Evolutionary conservation across 1,140 invertebrate genomes (phyloP).

Genomic region (Conus ventricosus): DNA sequence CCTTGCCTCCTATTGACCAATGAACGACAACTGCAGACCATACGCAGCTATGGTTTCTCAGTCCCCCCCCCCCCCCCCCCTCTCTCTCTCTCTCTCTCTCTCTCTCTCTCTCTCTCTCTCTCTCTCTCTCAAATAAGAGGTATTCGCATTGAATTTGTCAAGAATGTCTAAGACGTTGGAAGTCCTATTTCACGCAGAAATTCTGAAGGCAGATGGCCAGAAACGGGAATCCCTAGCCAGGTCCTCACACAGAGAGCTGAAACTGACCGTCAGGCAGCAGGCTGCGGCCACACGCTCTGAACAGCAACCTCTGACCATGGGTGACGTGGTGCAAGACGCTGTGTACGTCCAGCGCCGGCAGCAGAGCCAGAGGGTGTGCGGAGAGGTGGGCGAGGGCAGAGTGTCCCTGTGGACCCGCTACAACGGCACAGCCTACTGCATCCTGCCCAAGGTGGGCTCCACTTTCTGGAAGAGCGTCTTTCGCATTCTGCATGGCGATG

Average conservation of each 20-base stretch:
- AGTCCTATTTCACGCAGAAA: not conserved
- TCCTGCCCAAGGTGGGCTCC: slow-evolving; percentile 21
- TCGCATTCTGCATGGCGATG: slow-evolving; percentile 24
- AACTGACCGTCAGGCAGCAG: not conserved
- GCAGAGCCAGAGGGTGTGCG: not conserved
- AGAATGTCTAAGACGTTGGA: too few relatives aligned
- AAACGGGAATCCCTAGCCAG: not conserved
- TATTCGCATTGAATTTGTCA: too few relatives aligned
- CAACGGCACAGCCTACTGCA: not conserved
- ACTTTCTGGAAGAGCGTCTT: slow-evolving; percentile 43
- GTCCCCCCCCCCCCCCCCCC: too few relatives aligned
- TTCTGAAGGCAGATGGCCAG: not conserved
- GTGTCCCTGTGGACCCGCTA: too few relatives aligned
- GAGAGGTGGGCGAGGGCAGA: not conserved
- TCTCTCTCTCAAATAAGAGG: too few relatives aligned
- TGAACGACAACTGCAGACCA: too few relatives aligned
- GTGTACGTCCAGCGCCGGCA: not conserved
- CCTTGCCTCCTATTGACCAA: too few relatives aligned
- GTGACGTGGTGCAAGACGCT: not conserved
- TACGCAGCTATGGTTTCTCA: too few relatives aligned
- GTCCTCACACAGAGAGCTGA: not conserved
- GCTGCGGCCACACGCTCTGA: not conserved
- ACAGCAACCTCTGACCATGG: not conserved
- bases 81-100: too few relatives aligned
- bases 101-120: too few relatives aligned